phyloP scores from a whole-genome alignment of 2,888 invertebrate genomes.

The Thereva nobilitata region DNA sequence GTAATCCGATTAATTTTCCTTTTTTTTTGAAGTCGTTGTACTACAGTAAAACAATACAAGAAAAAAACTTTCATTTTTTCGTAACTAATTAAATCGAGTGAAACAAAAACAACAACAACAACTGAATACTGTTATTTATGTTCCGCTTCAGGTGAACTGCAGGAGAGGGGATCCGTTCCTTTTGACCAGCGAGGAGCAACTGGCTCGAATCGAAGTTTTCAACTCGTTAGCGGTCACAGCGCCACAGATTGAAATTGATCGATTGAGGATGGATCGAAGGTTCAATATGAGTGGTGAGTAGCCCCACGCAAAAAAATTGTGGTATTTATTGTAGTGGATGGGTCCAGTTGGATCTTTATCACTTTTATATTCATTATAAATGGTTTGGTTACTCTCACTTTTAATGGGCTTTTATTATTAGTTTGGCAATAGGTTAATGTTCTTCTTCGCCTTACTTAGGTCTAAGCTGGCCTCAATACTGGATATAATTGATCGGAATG shows the following conservation, averaged over 20 bases:
- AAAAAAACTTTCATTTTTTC: constrained; percentile 30
- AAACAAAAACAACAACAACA: too few relatives aligned
- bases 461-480: too few relatives aligned
- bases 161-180: constrained; percentile 51
- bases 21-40: too few relatives aligned
- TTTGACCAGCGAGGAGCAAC: constrained; percentile 53
- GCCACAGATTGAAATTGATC: constrained; percentile 74
- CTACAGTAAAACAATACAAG: not conserved
- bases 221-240: constrained; percentile 81
- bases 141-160: constrained; percentile 57
- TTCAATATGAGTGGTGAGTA: constrained; percentile 55
- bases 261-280: constrained; percentile 51
- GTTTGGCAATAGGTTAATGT: too few relatives aligned
- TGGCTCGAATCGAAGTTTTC: constrained; percentile 69
- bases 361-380: too few relatives aligned
- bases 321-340: not conserved
- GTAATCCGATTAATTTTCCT: constrained; percentile 9
- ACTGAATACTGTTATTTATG: too few relatives aligned
- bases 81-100: constrained; percentile 15
- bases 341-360: not conserved
- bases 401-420: too few relatives aligned
- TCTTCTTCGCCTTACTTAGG: too few relatives aligned
- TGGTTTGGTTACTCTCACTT: too few relatives aligned
- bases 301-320: not conserved
- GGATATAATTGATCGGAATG: too few relatives aligned